phyloP scores from a whole-genome alignment of 1,140 invertebrate genomes.

The Eumeta japonica region DNA sequence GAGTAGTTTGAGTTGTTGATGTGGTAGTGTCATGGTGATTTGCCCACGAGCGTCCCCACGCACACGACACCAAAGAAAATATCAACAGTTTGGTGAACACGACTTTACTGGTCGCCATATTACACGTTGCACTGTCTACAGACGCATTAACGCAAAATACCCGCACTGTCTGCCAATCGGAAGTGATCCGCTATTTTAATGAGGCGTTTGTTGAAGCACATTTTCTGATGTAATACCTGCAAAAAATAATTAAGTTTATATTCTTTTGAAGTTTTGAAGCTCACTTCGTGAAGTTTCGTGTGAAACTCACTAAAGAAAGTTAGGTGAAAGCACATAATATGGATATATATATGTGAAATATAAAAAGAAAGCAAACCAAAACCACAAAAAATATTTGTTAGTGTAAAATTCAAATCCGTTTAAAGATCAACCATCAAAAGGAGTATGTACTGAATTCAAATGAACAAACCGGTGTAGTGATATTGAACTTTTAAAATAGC shows the following conservation, averaged over 20 bases:
- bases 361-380: constrained; percentile 11
- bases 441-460: too few species aligned
- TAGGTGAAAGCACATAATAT: neutral
- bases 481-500: too few species aligned
- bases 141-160: constrained; percentile 27
- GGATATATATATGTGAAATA: neutral
- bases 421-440: too few species aligned
- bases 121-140: constrained; percentile 6
- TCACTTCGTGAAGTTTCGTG: constrained; percentile 19
- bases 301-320: constrained; percentile 23
- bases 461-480: too few species aligned
- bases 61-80: constrained; percentile 28
- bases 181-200: constrained; percentile 44
- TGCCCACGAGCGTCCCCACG: constrained; percentile 47
- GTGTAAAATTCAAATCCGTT: too few species aligned
- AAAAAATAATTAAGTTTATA: neutral
- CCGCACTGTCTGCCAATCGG: constrained; percentile 30
- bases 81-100: constrained; percentile 43
- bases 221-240: constrained; percentile 23
- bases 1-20: constrained; percentile 51
- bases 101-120: constrained; percentile 21
- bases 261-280: too few species aligned
- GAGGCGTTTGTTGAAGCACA: constrained; percentile 45
- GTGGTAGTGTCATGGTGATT: constrained; percentile 56
- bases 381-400: constrained; percentile 5